These are phyloP conservation scores for Spea bombifrons DNA, from an alignment of 2,113 vertebrate species.

Conservation along the genomic window DNA sequence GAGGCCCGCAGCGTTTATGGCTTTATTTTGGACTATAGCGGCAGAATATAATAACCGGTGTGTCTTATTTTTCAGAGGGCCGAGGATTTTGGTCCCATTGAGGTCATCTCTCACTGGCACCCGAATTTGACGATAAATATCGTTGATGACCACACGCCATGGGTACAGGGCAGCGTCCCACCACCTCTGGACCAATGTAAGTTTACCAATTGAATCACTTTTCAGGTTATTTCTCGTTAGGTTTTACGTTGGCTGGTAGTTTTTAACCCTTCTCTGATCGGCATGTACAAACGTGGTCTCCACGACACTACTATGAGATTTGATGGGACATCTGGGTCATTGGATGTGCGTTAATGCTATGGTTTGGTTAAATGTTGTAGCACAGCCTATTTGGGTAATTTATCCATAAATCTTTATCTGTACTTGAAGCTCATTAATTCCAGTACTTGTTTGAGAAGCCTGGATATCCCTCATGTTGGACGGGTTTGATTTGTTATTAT, in stretches of 20 bases:
- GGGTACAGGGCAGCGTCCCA: slow-evolving; percentile 91
- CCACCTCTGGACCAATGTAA: slow-evolving; percentile 91
- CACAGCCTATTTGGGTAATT: too few relatives aligned
- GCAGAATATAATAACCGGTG: not conserved
- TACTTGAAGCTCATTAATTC: too few relatives aligned
- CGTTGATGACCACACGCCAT: slow-evolving; percentile 93
- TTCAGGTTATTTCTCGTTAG: not conserved
- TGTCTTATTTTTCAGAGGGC: slow-evolving; percentile 71
- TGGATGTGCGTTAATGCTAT: too few relatives aligned
- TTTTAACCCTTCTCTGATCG: too few relatives aligned
- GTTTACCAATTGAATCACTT: slow-evolving; percentile 32
- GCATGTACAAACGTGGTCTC: too few relatives aligned
- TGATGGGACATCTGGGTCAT: too few relatives aligned
- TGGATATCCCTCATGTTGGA: too few relatives aligned
- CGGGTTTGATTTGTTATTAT: too few relatives aligned
- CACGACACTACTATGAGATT: too few relatives aligned
- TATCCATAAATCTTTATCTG: too few relatives aligned
- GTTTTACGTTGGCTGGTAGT: not conserved
- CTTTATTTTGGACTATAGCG: not conserved
- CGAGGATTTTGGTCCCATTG: slow-evolving; percentile 87
- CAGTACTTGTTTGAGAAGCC: too few relatives aligned
- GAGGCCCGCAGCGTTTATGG: not conserved
- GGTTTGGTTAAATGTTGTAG: too few relatives aligned
- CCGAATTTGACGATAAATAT: slow-evolving; percentile 96
- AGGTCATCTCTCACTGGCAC: slow-evolving; percentile 95